Evolutionary conservation across 2,888 invertebrate genomes (phyloP), one percentile per base, ranked within the genome.

Genomic region (Pterostichus madidus): DNA sequence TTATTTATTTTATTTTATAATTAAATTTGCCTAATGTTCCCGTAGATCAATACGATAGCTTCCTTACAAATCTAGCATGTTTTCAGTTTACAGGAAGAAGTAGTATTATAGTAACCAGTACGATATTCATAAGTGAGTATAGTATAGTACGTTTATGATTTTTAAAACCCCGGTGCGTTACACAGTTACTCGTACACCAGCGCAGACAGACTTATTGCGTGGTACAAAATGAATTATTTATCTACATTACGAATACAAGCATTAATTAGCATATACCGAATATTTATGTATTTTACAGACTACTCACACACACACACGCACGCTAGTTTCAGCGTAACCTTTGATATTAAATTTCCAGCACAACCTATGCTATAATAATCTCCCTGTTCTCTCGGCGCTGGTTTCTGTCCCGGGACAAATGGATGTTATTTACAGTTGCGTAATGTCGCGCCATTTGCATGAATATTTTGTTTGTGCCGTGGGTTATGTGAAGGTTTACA

Each of bases 201-300:
- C 46, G 46, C 17, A 32, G 68, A 71, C 68, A 71, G 68, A 71
- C 68, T 71, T 71, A 71, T 46, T 44, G 46, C 68, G 68, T 17
- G 68, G 39, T 71, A 44, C 17, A 39, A 71, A 71, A 71, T 71
- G 68, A 71, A 71, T 71, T 71, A 71, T 71, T 71, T 71, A 71
- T 71, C 68, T 44, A 71, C 68, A 71, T 71, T 61, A 68, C 68
- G 5, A 39, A 46, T 71, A 71, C 68, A 71, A 71, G 44, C 68
- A 71, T 71, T 71, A 71, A 71, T 71, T 71, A 71, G 68, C 68
- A 71, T 71, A 71, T 39, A 39, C 39, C 39, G 68, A 71, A 71
- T 71, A 71, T 71, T 71, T 71, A 71, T 46, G 68, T 56, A 56
- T 56, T 56, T 56, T 56, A 56, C 17, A 13, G 13, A 56, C 13